These are phyloP conservation scores for Bubo bubo DNA, from an alignment of 2,113 vertebrate species.

Conservation along the genomic window DNA sequence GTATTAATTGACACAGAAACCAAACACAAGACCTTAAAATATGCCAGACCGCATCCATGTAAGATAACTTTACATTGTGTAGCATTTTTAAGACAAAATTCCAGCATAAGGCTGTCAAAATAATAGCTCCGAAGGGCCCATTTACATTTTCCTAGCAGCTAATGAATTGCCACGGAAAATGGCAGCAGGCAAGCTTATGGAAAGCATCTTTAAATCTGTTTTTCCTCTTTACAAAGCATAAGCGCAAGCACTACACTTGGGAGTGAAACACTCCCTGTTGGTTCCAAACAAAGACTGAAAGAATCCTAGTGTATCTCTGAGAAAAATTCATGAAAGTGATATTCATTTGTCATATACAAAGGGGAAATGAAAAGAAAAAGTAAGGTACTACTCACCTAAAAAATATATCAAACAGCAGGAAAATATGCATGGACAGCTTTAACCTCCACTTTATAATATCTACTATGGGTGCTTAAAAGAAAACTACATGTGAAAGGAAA, in stretches of 20 bases:
- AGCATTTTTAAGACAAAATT: constrained; percentile 26
- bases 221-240: not conserved
- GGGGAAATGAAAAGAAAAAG: not conserved
- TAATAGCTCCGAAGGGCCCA: constrained; percentile 17
- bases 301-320: not conserved
- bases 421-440: not conserved
- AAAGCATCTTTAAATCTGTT: constrained; percentile 13
- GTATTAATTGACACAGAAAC: not conserved
- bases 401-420: not conserved
- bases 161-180: constrained; percentile 42
- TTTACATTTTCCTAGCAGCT: constrained; percentile 20
- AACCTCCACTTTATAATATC: not conserved
- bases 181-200: constrained; percentile 5
- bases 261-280: constrained; percentile 7
- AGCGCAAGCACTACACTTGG: not conserved
- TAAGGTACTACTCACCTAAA: not conserved
- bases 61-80: not conserved
- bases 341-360: not conserved
- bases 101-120: constrained; percentile 27
- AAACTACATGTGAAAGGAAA: not conserved
- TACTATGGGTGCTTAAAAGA: not conserved
- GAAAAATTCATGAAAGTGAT: not conserved
- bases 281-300: constrained; percentile 1
- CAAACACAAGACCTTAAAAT: constrained; percentile 3
- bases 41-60: not conserved